Conservation (phyloP, 2,797 vertebrate species). For the Morelia viridis region DNA sequence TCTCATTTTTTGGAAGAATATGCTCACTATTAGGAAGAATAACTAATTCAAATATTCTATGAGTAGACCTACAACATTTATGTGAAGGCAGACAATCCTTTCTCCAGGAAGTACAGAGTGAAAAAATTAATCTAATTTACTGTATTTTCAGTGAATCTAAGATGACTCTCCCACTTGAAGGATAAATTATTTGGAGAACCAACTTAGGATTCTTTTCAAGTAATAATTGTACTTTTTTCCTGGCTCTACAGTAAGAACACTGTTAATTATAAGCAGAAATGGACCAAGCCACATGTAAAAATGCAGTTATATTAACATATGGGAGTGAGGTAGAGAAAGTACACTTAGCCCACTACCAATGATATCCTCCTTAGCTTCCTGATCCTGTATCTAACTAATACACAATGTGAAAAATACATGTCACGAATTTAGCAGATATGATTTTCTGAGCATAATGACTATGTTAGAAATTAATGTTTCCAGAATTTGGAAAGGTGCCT, state of each 20-base stretch:
- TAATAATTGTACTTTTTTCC: background rate
- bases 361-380: background rate
- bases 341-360: background rate
- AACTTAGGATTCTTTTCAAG: background rate
- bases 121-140: background rate
- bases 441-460: background rate
- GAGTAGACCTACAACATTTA: background rate
- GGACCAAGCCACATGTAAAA: background rate
- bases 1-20: conserved; percentile 11
- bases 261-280: background rate
- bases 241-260: background rate
- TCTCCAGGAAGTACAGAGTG: background rate
- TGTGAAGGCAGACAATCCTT: background rate
- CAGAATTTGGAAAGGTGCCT: background rate
- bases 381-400: background rate
- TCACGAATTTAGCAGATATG: background rate
- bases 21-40: background rate
- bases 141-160: background rate
- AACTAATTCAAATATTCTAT: background rate
- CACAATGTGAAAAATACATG: background rate
- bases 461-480: conserved; percentile 52
- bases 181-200: background rate
- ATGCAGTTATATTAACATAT: background rate
- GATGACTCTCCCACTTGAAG: background rate
- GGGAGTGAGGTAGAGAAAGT: background rate